Conservation (phyloP, 2,888 invertebrate genomes). For the Spodoptera exigua region DNA sequence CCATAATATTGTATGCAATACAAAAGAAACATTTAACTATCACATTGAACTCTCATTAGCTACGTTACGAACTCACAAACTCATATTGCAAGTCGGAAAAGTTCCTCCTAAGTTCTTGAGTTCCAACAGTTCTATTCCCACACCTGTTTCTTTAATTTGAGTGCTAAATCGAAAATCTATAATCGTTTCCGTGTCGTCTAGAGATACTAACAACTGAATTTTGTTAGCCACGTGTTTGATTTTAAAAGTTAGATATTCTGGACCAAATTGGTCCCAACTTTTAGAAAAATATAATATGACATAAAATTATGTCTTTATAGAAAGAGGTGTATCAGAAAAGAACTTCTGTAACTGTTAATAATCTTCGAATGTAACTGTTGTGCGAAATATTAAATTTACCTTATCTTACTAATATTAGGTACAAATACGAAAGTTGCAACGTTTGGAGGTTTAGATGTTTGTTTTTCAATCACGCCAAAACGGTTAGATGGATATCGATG, state of each 20-base stretch:
- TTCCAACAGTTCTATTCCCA: conserved; percentile 49
- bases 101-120: conserved; percentile 41
- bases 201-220: conserved; percentile 10
- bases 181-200: conserved; percentile 25
- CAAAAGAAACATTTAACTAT: conserved; percentile 7
- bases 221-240: conserved; percentile 2
- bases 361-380: too few relatives aligned
- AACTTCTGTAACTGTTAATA: too few relatives aligned
- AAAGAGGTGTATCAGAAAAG: too few relatives aligned
- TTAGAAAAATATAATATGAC: too few relatives aligned
- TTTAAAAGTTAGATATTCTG: neutral
- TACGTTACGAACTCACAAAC: conserved; percentile 41
- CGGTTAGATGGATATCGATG: too few relatives aligned
- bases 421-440: too few relatives aligned
- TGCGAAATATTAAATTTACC: too few relatives aligned
- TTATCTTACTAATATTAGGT: too few relatives aligned
- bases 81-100: conserved; percentile 53
- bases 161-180: conserved; percentile 55
- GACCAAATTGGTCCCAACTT: neutral
- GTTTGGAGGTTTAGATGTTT: too few relatives aligned
- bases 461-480: too few relatives aligned
- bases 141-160: conserved; percentile 56
- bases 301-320: too few relatives aligned
- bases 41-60: conserved; percentile 45
- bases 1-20: conserved; percentile 18